phyloP scores from a whole-genome alignment of 2,888 invertebrate species.

The Bhutanitis thaidina region DNA sequence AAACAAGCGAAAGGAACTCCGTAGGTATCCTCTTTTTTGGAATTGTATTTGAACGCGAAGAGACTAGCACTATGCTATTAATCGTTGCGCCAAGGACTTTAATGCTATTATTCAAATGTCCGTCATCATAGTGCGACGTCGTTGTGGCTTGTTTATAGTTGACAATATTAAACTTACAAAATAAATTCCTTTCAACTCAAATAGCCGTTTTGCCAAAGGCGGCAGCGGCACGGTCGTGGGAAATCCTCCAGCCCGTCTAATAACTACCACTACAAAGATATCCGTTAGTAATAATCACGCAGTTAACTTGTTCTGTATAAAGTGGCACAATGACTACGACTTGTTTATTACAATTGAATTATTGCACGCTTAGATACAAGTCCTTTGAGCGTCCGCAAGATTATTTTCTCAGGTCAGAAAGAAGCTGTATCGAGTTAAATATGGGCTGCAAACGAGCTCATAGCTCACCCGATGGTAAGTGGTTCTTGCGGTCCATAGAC shows the following conservation, averaged over 20 bases:
- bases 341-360: not conserved
- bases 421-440: too few relatives aligned
- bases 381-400: too few relatives aligned
- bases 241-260: not conserved
- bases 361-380: not conserved
- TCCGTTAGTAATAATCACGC: not conserved
- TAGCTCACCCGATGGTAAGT: too few relatives aligned
- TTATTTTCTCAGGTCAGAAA: too few relatives aligned
- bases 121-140: not conserved
- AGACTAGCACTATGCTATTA: too few relatives aligned
- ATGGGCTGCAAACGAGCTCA: too few relatives aligned
- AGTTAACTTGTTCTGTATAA: not conserved
- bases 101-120: not conserved
- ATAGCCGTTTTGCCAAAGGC: not conserved
- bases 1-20: too few relatives aligned
- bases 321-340: not conserved
- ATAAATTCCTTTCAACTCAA: constrained; percentile 2
- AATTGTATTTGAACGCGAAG: too few relatives aligned
- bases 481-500: too few relatives aligned
- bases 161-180: constrained; percentile 7
- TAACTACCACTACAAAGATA: not conserved
- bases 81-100: too few relatives aligned
- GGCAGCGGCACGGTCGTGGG: not conserved
- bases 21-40: too few relatives aligned
- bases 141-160: not conserved